Base-by-base conservation (phyloP, 1,140 invertebrate species). In the Cherax quadricarinatus region DNA sequence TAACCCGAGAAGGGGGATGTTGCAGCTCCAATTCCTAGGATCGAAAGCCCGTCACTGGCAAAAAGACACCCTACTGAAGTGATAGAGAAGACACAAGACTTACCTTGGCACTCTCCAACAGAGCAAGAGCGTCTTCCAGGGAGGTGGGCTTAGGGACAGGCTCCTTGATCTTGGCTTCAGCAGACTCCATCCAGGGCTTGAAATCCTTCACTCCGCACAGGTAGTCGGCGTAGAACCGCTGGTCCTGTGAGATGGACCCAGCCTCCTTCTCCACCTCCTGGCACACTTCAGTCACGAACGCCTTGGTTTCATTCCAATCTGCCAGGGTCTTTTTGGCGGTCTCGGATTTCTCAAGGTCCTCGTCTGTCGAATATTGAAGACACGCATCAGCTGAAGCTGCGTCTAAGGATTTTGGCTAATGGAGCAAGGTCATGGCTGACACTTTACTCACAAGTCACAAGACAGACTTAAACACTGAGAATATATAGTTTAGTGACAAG, bases 341-440 rank as follows among this genome's bases (percentile, higher is more conserved):
- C 86, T 94, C 93, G n/a, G 93, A 94, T 49, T 91, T 91, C 75
- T 94, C 93, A 30, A 94, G 53, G n/a, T 93, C 93, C 60, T 94
- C 93, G 21, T 91, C 93, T 94, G 92, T 73, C 14, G 30, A 21
- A 24, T 18, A 66, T 66, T 66, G 62, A 66, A 5, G 62, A 66
- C 21, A 66, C 18, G 14, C 12, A 57, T 21, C 41, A 21, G 62
- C 53, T 21, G 53, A 7, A 49, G 48, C 21, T 62, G 88, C 6
- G 21, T 30, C 18, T 12, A 49, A 21, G 75, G 41, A 0, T 48
- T 24, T 16, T n/a, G 21, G 51, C 3, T 7, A n/a, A 4, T 53
- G 53, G 30, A 41, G 30, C 0, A 41, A 41, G 30, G 30, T 41
- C 30, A 41, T 41, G 30, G 30, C 0, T 2, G 2, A 41, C 30